Evolutionary conservation across 1,140 invertebrate genomes (phyloP), one percentile per base, ranked within the genome.

Genomic region (Scaptomyza montana): DNA sequence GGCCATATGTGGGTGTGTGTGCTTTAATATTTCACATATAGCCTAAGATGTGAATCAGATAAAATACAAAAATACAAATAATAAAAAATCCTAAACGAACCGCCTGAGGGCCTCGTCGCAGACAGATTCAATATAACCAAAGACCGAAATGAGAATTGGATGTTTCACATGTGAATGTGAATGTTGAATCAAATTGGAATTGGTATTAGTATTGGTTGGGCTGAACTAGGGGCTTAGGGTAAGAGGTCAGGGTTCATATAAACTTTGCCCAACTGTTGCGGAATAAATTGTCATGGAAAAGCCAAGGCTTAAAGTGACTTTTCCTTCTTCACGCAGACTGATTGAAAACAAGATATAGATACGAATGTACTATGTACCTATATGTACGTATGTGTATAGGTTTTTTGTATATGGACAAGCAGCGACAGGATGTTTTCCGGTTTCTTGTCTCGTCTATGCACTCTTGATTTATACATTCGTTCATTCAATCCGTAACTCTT

Each of bases 201-300:
- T 25, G 19, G 62, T 39, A 54, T 65, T 55, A 54, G 46, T 41
- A 43, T 28, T 33, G 30, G 36, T 10, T 16, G 7, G 46, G 54
- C 13, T 61, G 12, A 9, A 5, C 39, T 39, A 9, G 33, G 51
- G 43, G 69, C 49, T 66, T 54, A 72, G 47, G 33, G 63, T 49
- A 21, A 55, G 50, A 8, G 33, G 8, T 30, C 46, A 16, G 60
- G 69, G 33, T 61, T 56, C 64, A 67, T 61, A 75, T 69, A 64
- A 70, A 81, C 87, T 86, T 72, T 75, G 67, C 74, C 80, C 82
- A 87, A 87, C 82, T 87, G 82, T 82, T 86, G 82, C 82, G 61
- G 74, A 80, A 82, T 80, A 87, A 82, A 87, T 87, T 86, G 82
- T 67, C 71, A 82, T 82, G 78, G 70, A 78, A 76, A 75, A 53